Conservation (phyloP, 2,797 vertebrate species). For the Scarus forsteni region DNA sequence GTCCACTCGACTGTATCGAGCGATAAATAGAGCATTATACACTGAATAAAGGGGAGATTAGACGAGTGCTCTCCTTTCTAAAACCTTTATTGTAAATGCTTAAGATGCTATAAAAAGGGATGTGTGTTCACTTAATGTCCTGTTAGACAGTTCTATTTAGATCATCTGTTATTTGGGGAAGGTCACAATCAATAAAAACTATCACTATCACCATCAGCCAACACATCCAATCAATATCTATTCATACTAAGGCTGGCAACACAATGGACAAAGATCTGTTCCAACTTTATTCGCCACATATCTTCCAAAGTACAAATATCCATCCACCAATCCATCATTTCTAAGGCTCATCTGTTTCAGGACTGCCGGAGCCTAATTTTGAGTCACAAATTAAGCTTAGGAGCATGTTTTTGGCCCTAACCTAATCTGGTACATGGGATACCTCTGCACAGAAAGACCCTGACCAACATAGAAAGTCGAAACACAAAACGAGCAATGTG, state of each 20-base stretch:
- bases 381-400: too few species aligned
- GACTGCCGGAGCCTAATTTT: too few species aligned
- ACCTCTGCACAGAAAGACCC: too few species aligned
- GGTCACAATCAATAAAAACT: not conserved
- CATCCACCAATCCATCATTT: too few species aligned
- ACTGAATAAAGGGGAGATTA: not conserved
- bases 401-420: too few species aligned
- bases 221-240: not conserved
- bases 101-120: not conserved
- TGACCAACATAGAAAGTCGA: too few species aligned
- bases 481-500: not conserved
- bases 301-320: too few species aligned
- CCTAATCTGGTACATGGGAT: too few species aligned
- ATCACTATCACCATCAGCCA: not conserved
- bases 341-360: too few species aligned
- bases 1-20: conserved; percentile 11
- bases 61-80: not conserved
- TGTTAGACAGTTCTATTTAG: not conserved
- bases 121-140: not conserved
- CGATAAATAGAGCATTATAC: conserved; percentile 21
- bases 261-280: too few species aligned
- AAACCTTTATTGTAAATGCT: conserved; percentile 9
- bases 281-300: too few species aligned
- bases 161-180: not conserved
- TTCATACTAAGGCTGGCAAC: not conserved